Evolutionary conservation across 2,113 vertebrate genomes (phyloP).

Genomic region (Ranitomeya imitator): DNA sequence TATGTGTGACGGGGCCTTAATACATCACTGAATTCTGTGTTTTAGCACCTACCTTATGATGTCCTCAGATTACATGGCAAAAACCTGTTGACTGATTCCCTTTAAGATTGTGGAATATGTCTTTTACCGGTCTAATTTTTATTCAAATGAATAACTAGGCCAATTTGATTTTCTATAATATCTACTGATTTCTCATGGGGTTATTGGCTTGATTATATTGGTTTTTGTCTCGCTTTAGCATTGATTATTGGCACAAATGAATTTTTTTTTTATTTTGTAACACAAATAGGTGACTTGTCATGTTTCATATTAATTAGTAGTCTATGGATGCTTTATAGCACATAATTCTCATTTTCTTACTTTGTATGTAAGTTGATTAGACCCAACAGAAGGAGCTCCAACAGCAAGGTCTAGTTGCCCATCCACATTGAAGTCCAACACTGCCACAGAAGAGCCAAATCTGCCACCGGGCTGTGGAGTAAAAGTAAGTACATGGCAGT

Average conservation of each 20-base stretch:
- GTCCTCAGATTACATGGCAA: no score
- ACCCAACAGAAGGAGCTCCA: constrained; percentile 76
- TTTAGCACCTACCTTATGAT: no score
- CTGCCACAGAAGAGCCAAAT: constrained; percentile 75
- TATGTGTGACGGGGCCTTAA: no score
- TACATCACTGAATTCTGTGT: no score
- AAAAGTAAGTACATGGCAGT: background rate
- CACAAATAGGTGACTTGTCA: no score
- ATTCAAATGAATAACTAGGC: background rate
- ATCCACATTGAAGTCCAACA: constrained; percentile 76
- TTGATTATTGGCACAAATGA: no score
- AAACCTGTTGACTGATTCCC: background rate
- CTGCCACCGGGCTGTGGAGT: constrained; percentile 73
- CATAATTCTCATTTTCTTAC: constrained; percentile 58
- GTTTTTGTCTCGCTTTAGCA: background rate
- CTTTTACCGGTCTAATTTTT: background rate
- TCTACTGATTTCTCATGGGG: background rate
- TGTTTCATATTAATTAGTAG: background rate
- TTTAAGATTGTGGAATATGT: background rate
- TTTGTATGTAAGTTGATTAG: constrained; percentile 70
- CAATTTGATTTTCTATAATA: background rate
- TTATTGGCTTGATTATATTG: background rate
- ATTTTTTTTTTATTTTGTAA: no score
- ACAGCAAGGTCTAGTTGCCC: constrained; percentile 71
- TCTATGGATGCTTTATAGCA: background rate